Evolutionary conservation across 2,113 vertebrate genomes (phyloP).

Genomic region (Amblyornis subalaris): DNA sequence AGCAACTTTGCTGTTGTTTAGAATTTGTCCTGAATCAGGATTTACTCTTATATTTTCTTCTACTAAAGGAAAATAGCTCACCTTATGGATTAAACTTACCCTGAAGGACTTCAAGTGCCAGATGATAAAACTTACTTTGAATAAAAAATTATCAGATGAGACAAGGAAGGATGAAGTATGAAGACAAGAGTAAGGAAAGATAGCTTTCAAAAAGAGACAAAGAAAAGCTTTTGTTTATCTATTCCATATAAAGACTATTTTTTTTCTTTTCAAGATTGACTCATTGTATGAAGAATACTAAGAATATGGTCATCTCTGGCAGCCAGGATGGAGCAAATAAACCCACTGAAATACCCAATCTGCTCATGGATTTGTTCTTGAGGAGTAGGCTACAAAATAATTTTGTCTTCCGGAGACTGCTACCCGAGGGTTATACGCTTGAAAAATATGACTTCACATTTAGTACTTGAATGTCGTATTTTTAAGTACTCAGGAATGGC

Average conservation of each 20-base stretch:
- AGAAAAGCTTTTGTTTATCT: not conserved
- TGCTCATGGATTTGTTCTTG: slow-evolving; percentile 34
- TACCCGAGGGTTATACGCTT: slow-evolving; percentile 36
- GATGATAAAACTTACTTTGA: slow-evolving; percentile 41
- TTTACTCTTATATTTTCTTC: slow-evolving; percentile 43
- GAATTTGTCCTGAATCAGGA: slow-evolving; percentile 1
- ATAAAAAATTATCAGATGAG: slow-evolving; percentile 19
- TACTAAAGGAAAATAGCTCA: slow-evolving; percentile 27
- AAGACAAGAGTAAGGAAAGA: not conserved
- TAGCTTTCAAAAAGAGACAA: not conserved
- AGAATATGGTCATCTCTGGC: not conserved
- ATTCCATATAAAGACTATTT: not conserved
- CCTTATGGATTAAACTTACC: not conserved
- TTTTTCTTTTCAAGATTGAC: not conserved
- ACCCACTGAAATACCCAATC: slow-evolving; percentile 52
- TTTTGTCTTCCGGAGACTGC: slow-evolving; percentile 52
- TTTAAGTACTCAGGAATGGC: slow-evolving; percentile 21
- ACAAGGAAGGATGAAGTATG: not conserved
- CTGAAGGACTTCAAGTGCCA: not conserved
- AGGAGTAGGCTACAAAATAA: slow-evolving; percentile 52
- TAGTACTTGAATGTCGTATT: slow-evolving; percentile 40
- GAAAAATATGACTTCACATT: slow-evolving; percentile 34
- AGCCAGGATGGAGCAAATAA: slow-evolving; percentile 53
- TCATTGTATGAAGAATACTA: slow-evolving; percentile 43
- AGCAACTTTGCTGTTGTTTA: not conserved